Evolutionary conservation across 1,140 invertebrate genomes (phyloP).

Genomic region (Sesamia nonagrioides): DNA sequence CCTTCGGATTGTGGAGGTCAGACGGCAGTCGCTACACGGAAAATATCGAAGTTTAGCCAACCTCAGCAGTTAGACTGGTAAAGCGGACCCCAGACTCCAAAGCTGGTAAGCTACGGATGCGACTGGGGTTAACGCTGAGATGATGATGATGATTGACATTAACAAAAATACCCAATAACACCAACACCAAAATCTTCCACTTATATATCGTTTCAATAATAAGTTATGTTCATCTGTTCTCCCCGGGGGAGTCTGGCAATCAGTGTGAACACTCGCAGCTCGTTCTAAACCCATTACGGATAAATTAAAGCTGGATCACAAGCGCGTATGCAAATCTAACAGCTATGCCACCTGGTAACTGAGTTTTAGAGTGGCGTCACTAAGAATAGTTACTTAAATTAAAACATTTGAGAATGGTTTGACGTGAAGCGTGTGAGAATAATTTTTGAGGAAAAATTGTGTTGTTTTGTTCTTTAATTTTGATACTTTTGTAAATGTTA

Average conservation of each 20-base stretch:
- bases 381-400: slow-evolving; percentile 49
- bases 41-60: no score
- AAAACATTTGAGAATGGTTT: slow-evolving; percentile 36
- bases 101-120: no score
- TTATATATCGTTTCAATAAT: slow-evolving; percentile 36
- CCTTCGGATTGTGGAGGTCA: no score
- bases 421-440: no score
- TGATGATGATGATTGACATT: no score
- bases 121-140: no score
- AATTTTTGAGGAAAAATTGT: no score
- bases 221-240: slow-evolving; percentile 51
- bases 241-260: slow-evolving; percentile 81
- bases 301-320: slow-evolving; percentile 81
- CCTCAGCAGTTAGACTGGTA: no score
- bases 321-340: slow-evolving; percentile 73
- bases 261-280: slow-evolving; percentile 74
- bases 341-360: slow-evolving; percentile 62
- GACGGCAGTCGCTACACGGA: no score
- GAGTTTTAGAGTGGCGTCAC: slow-evolving; percentile 7
- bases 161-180: not conserved
- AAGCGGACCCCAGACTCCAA: no score
- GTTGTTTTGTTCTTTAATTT: no score
- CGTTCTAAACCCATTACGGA: slow-evolving; percentile 81
- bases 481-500: no score
- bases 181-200: not conserved